Evolutionary conservation across 1,140 invertebrate species (phyloP).

Genomic region (Eurosta solidaginis): DNA sequence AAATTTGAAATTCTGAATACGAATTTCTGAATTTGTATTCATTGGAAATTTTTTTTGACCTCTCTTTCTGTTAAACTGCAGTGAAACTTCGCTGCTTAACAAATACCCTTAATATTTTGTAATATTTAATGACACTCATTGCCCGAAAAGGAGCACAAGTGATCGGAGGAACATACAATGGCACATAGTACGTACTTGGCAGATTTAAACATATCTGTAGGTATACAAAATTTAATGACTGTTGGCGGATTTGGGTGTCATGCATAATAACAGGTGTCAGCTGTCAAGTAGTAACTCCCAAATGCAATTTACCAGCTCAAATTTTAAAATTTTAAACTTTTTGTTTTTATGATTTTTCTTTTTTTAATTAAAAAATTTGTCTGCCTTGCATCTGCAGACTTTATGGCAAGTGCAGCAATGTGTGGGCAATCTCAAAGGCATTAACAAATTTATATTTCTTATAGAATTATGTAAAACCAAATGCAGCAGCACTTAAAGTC

Average conservation of each 20-base stretch:
- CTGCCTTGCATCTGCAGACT: background rate
- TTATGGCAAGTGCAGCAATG: background rate
- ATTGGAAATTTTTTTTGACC: no score
- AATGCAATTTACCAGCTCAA: conserved; percentile 34
- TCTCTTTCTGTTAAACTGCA: no score
- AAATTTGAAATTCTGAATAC: no score
- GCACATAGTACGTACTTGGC: background rate
- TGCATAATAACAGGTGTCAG: conserved; percentile 55
- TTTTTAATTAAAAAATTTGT: background rate
- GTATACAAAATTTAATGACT: background rate
- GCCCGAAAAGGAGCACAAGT: background rate
- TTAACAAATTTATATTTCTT: background rate
- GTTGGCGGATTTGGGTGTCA: background rate
- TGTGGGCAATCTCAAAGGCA: background rate
- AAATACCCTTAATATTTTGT: background rate
- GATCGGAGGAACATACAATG: background rate
- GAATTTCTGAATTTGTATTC: no score
- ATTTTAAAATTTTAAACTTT: conserved; percentile 17
- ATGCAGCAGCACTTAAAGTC: no score
- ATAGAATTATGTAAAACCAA: background rate
- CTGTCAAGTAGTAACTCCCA: conserved; percentile 44
- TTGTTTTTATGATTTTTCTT: background rate
- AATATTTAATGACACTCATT: conserved; percentile 7
- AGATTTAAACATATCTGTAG: background rate
- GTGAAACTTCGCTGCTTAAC: no score